Base-by-base conservation (phyloP, 2,797 vertebrate species). In the Podargus strigoides region DNA sequence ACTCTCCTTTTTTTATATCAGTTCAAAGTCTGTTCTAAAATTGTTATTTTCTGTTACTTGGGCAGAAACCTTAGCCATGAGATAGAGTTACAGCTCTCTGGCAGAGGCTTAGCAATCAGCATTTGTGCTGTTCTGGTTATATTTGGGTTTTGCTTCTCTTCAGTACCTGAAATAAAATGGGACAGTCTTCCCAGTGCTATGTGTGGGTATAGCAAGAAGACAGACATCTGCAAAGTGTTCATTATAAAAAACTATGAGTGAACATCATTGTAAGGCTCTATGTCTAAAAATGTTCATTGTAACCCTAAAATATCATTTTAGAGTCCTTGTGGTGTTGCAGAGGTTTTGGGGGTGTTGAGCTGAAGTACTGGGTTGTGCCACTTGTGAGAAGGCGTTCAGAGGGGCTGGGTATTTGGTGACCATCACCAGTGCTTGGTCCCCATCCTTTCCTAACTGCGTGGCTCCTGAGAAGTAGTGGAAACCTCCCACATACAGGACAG, bases 1-100 rank as follows among this genome's bases (percentile, higher is more conserved):
- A 39, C 24, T 81, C 18, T 62, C 2, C 3, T 7, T 32, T 87
- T 87, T 77, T 41, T 30, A 19, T 42, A 94, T 15, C 79, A 92
- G 94, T 69, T 49, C 11, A 36, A 75, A 79, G 20, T 74, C 53
- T 86, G 8, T 85, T 93, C 44, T 52, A 50, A 80, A 94, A 89
- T 21, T 37, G 50, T 37, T 80, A 2, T 94, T 96, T 89, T 80
- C 66, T 93, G 37, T 87, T 90, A 63, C 49, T 68, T 64, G 36
- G 52, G 36, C 27, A 50, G 81, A 75, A 88, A 92, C 77, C 8
- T 59, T 59, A 81, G 56, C 62, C 36, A 13, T 17, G 18, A 60
- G 67, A 68, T 50, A 21, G 73, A 37, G 15, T 89, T 79, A 59
- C 41, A 76, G 56, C 42, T 73, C 30, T 55, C 47, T 58, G n/a